These are phyloP conservation scores for Dromococcyx pavoninus DNA, from an alignment of 2,797 vertebrate species.

Conservation along the genomic window DNA sequence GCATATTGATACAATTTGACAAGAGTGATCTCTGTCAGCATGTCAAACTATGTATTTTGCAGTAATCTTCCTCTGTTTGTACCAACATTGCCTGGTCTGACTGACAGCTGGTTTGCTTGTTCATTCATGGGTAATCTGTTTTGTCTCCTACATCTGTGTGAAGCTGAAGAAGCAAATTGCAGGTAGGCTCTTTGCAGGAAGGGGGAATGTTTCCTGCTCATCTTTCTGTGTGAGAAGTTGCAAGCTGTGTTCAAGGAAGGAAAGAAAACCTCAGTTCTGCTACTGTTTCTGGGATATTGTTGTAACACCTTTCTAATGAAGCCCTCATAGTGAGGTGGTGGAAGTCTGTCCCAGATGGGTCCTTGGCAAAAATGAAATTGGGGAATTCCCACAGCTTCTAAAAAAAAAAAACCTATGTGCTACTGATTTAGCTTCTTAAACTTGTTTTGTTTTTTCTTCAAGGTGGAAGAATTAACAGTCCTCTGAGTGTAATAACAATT, in stretches of 20 bases:
- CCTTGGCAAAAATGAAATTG: not conserved
- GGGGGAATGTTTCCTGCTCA: not conserved
- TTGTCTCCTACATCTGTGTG: constrained; percentile 18
- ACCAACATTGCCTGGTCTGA: not conserved
- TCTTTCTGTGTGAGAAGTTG: not conserved
- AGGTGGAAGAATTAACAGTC: not conserved
- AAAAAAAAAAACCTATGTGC: not conserved
- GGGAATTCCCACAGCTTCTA: not conserved
- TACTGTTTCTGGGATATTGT: not conserved
- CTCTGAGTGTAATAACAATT: not conserved
- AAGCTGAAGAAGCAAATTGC: constrained; percentile 43
- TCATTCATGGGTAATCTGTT: constrained; percentile 50
- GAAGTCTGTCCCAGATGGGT: not conserved
- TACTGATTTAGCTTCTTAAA: not conserved
- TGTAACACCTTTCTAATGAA: constrained; percentile 1
- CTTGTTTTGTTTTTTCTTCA: not conserved
- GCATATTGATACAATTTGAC: not conserved
- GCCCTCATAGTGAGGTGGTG: not conserved
- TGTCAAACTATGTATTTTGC: constrained; percentile 34
- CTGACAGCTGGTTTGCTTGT: constrained; percentile 44
- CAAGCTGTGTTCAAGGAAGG: not conserved
- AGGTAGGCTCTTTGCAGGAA: not conserved
- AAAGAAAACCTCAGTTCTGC: not conserved
- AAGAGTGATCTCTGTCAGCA: constrained; percentile 31
- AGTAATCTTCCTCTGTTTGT: constrained; percentile 51